Conservation (phyloP, 2,888 invertebrate genomes). For the Esperia sulphurella region DNA sequence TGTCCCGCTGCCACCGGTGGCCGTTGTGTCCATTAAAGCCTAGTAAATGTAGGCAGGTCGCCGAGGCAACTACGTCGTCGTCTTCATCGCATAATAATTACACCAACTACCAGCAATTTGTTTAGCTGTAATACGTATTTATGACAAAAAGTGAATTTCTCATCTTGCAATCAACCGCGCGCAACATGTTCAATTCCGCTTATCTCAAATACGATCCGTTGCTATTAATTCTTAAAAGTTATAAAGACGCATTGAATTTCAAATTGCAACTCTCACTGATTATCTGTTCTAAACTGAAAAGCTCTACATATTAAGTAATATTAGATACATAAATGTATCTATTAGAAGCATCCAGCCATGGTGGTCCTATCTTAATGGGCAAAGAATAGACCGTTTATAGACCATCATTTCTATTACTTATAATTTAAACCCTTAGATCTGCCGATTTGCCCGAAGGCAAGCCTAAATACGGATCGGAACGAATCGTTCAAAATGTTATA, state of each 20-base stretch:
- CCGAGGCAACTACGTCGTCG: slow-evolving; percentile 32
- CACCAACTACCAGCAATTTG: slow-evolving; percentile 39
- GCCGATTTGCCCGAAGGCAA: slow-evolving; percentile 35
- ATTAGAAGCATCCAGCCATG: slow-evolving; percentile 31
- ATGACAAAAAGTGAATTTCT: slow-evolving; percentile 7
- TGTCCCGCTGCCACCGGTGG: slow-evolving; percentile 40
- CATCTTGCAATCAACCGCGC: not conserved
- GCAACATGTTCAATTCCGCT: slow-evolving; percentile 3
- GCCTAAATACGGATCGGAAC: slow-evolving; percentile 34
- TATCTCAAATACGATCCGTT: not conserved
- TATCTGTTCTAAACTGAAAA: not conserved
- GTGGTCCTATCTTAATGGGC: slow-evolving; percentile 42
- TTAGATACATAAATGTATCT: slow-evolving; percentile 18
- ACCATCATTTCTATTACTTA: slow-evolving; percentile 53
- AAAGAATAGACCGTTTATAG: slow-evolving; percentile 50
- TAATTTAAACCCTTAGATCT: slow-evolving; percentile 45
- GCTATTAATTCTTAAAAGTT: slow-evolving; percentile 7
- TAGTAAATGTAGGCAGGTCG: slow-evolving; percentile 18
- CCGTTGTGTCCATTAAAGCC: slow-evolving; percentile 42
- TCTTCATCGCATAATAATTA: slow-evolving; percentile 51
- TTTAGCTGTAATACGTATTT: slow-evolving; percentile 23
- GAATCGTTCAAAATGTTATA: slow-evolving; percentile 20
- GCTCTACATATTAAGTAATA: slow-evolving; percentile 5
- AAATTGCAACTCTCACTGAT: slow-evolving; percentile 8
- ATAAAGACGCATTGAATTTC: slow-evolving; percentile 8